A percentile compares a stretch with the other conserved stretches of the same genome.
phyloP scores from a whole-genome alignment of 1,140 invertebrate species.

The Caerostris darwini region DNA sequence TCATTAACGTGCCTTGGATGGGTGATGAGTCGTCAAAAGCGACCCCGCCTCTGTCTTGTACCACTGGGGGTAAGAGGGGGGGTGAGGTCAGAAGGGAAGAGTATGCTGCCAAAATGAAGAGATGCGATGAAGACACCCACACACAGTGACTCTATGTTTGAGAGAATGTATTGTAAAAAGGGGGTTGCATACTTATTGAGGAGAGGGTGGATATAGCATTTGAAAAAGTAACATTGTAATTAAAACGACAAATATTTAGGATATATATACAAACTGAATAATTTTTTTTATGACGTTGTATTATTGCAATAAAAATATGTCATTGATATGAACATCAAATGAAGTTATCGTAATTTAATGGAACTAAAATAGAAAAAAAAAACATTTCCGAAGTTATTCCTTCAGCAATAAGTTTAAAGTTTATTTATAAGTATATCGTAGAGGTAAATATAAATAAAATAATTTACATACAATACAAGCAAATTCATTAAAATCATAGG shows the following conservation, averaged over 20 bases:
- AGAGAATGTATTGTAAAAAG: conserved; percentile 47
- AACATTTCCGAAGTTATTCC: no score
- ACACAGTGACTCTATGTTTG: background rate
- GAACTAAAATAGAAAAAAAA: no score
- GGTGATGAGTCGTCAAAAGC: conserved; percentile 52
- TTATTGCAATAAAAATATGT: no score
- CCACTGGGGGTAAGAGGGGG: background rate
- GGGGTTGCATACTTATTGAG: conserved; percentile 26
- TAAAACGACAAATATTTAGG: no score
- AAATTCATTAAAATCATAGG: no score
- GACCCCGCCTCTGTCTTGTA: conserved; percentile 68
- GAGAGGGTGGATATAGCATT: background rate
- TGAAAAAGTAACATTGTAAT: background rate
- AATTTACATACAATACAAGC: no score
- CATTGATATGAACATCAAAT: background rate
- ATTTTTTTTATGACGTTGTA: background rate
- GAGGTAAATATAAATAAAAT: no score
- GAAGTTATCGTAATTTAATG: background rate
- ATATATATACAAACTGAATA: no score
- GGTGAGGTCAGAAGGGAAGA: conserved; percentile 43
- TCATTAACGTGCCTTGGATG: conserved; percentile 65
- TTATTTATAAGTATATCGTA: no score
- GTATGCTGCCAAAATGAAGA: conserved; percentile 39
- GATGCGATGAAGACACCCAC: conserved; percentile 36
- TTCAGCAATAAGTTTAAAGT: no score